Percentiles rank a stretch among this genome's conserved stretches.
Evolutionary conservation across 2,113 vertebrate species (phyloP).

Genomic region (Glaucidium brasilianum): DNA sequence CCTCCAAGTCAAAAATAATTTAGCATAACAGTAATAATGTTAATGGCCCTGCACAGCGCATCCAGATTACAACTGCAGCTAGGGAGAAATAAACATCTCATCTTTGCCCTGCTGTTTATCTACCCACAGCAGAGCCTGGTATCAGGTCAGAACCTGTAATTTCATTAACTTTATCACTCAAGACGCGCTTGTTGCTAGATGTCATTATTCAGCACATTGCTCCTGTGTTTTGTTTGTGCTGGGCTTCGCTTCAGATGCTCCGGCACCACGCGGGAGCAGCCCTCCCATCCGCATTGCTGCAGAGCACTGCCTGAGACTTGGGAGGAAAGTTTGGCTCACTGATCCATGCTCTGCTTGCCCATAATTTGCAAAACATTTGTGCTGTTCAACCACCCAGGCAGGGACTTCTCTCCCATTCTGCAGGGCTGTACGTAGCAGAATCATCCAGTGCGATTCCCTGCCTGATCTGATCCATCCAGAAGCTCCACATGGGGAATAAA

Average conservation of each 20-base stretch:
- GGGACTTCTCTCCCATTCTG: background rate
- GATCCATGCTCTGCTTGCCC: background rate
- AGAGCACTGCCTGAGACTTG: rapidly evolving
- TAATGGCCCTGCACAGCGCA: conserved; percentile 7
- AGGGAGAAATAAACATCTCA: conserved; percentile 67
- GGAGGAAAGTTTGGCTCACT: background rate
- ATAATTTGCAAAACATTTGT: background rate
- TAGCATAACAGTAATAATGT: conserved; percentile 57
- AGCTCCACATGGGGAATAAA: background rate
- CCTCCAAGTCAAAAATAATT: conserved; percentile 51
- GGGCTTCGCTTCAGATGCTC: background rate
- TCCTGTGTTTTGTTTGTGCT: conserved; percentile 2
- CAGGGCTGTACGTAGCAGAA: background rate
- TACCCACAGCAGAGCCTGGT: conserved; percentile 52
- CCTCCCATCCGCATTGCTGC: background rate
- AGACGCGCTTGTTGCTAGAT: conserved; percentile 40
- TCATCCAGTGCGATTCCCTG: background rate
- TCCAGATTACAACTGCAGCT: conserved; percentile 53
- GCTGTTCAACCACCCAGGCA: background rate
- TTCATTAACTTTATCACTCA: conserved; percentile 70
- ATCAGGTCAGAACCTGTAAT: conserved; percentile 69
- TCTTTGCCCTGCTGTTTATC: conserved; percentile 69
- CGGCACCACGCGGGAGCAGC: background rate
- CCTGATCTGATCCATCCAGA: background rate
- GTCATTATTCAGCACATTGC: conserved; percentile 59